Evolutionary conservation across 64 coral and sea anemone species (phyloP).

Genomic region (Stichodactyla helianthus): DNA sequence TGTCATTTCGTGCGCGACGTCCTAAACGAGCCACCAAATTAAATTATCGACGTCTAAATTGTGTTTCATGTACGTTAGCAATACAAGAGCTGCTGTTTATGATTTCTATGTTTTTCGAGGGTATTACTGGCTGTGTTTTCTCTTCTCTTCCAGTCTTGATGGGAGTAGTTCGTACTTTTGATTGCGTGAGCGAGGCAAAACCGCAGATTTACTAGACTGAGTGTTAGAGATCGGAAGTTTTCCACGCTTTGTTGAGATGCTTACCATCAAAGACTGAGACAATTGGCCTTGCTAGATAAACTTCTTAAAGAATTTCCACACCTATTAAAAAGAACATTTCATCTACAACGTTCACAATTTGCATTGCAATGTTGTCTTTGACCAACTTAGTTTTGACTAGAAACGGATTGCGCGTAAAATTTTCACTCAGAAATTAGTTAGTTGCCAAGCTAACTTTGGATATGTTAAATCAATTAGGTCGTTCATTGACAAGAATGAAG

Average conservation of each 20-base stretch:
- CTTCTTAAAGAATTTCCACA: neutral
- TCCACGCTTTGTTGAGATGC: neutral
- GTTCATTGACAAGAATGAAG: neutral
- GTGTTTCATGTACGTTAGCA: neutral
- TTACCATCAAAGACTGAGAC: neutral
- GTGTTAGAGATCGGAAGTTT: neutral
- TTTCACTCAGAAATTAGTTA: neutral
- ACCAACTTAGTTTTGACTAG: too few relatives aligned
- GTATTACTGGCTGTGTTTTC: neutral
- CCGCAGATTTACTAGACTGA: neutral
- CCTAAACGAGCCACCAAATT: neutral
- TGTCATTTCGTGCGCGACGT: neutral
- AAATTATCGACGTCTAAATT: neutral
- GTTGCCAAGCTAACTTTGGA: neutral
- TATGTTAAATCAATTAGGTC: slow-evolving; percentile 3
- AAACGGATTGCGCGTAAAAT: too few relatives aligned
- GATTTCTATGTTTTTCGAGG: neutral
- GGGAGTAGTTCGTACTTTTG: neutral
- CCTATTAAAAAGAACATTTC: neutral
- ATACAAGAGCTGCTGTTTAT: neutral
- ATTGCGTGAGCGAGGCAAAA: neutral
- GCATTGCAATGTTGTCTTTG: neutral
- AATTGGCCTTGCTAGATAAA: neutral
- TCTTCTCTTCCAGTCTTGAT: neutral
- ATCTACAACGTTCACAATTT: neutral